Percentiles rank a stretch among this genome's conserved stretches.
Evolutionary conservation across 2,113 vertebrate species (phyloP).

Genomic region (Xiphias gladius): DNA sequence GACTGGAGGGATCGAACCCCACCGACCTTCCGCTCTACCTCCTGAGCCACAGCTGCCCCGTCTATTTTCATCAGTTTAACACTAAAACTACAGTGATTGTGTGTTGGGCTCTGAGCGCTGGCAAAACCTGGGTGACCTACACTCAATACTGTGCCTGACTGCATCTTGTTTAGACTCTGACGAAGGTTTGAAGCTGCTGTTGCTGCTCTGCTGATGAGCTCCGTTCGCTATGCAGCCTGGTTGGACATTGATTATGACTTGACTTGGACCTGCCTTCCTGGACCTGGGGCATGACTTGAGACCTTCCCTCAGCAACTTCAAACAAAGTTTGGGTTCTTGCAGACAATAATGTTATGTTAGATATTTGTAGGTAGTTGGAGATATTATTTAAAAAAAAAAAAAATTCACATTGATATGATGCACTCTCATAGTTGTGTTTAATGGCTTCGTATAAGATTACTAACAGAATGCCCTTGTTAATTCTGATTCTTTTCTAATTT

Average conservation of each 20-base stretch:
- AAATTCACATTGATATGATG: background rate
- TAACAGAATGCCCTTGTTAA: background rate
- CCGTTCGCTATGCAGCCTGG: background rate
- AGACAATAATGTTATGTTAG: background rate
- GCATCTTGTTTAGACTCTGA: constrained; percentile 11
- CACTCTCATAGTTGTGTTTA: background rate
- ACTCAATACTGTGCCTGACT: constrained; percentile 1
- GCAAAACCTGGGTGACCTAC: constrained; percentile 1
- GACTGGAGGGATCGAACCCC: too few relatives aligned
- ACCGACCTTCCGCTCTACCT: too few relatives aligned
- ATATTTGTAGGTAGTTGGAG: background rate
- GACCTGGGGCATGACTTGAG: background rate
- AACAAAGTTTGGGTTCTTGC: background rate
- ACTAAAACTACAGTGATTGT: background rate
- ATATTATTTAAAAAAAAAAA: background rate
- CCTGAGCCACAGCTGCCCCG: too few relatives aligned
- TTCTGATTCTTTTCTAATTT: constrained; percentile 10
- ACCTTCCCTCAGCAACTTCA: background rate
- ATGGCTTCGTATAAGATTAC: background rate
- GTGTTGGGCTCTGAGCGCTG: background rate
- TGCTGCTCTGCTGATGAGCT: constrained; percentile 13
- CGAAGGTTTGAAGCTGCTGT: constrained; percentile 22
- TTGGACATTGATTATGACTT: background rate
- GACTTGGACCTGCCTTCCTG: background rate
- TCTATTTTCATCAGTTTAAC: background rate